Percentiles rank a stretch among this genome's conserved stretches.
phyloP scores from a whole-genome alignment of 2,888 invertebrate genomes.

The Agrochola lychnidis region DNA sequence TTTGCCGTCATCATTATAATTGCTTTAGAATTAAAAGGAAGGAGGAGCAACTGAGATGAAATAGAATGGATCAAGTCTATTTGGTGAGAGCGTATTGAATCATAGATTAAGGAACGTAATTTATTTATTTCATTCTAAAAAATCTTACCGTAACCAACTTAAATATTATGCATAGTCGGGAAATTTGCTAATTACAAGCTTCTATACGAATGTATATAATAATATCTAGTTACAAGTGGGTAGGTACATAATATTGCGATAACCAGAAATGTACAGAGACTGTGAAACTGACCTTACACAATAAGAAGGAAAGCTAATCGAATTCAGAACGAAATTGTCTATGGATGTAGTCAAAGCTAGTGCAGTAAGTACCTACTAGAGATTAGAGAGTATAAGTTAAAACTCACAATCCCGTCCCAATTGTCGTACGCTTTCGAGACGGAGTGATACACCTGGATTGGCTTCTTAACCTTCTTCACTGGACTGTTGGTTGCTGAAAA shows the following conservation, averaged over 20 bases:
- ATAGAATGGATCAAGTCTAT: not conserved
- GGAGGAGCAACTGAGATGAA: not conserved
- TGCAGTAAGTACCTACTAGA: not conserved
- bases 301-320: not conserved
- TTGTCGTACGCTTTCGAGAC: slow-evolving; percentile 73
- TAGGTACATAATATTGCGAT: not conserved
- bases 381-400: not conserved
- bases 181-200: not conserved
- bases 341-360: not conserved
- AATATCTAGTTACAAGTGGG: not conserved
- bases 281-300: not conserved
- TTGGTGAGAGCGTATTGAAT: not conserved
- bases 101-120: not conserved
- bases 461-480: slow-evolving; percentile 85
- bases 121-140: not conserved
- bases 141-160: not conserved
- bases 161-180: not conserved
- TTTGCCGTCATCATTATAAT: not conserved
- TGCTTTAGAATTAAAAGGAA: not conserved
- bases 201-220: not conserved
- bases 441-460: slow-evolving; percentile 69
- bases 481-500: slow-evolving; percentile 86
- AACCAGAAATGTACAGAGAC: not conserved
- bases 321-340: not conserved
- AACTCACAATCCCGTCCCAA: slow-evolving; percentile 81